A percentile compares a stretch with the other conserved stretches of the same genome.
phyloP scores from a whole-genome alignment of 2,797 vertebrate genomes.

The Cyclopterus lumpus region DNA sequence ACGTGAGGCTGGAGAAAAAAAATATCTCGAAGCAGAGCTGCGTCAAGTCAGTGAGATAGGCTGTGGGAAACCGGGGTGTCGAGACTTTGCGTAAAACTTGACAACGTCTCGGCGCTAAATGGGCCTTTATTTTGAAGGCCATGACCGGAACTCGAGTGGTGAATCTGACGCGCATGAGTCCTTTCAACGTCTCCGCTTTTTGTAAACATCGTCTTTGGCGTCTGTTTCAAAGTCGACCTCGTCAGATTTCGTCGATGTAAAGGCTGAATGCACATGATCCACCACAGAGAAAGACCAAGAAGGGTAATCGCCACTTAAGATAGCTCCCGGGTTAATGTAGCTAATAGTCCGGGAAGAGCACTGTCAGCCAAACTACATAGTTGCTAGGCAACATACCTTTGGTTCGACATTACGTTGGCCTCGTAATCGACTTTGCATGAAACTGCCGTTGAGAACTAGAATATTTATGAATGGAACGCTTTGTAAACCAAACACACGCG shows the following conservation, averaged over 20 bases:
- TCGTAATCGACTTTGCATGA: too few species aligned
- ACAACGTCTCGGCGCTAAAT: fast-evolving
- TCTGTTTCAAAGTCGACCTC: background rate
- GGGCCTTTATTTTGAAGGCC: slow-evolving; percentile 59
- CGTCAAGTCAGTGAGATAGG: slow-evolving; percentile 32
- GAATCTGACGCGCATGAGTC: background rate
- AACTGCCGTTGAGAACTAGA: background rate
- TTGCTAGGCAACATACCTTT: slow-evolving; percentile 53
- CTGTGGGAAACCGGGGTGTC: slow-evolving; percentile 28
- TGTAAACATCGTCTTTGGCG: slow-evolving; percentile 17
- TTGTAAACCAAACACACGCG: background rate
- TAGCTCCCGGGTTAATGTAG: background rate
- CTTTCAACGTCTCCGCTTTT: background rate
- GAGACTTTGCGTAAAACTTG: slow-evolving; percentile 6
- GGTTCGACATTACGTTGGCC: background rate
- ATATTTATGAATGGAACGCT: too few species aligned
- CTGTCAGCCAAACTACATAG: slow-evolving; percentile 23
- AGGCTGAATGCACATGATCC: background rate
- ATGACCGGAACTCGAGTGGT: background rate
- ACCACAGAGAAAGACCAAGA: background rate
- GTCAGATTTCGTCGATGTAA: background rate
- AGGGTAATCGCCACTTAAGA: background rate
- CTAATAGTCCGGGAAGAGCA: background rate
- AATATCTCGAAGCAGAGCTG: slow-evolving; percentile 40
- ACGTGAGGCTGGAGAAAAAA: slow-evolving; percentile 14